These are phyloP conservation scores for Drosophila murphyi DNA, from an alignment of 1,140 invertebrate species.

Conservation along the genomic window DNA sequence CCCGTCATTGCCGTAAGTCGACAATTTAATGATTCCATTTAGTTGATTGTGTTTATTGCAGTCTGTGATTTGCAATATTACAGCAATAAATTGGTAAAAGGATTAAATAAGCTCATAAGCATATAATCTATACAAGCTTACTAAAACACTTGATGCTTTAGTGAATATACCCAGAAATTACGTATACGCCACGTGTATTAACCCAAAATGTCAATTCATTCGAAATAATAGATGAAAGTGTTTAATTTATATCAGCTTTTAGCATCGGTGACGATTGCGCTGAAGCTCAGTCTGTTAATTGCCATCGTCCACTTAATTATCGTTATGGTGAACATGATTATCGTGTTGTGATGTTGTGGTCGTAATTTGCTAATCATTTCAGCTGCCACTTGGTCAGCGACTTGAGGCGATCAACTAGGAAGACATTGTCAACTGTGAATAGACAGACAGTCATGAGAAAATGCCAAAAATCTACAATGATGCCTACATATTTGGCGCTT, in stretches of 20 bases:
- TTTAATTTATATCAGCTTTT: slow-evolving; percentile 43
- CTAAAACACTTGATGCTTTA: not conserved
- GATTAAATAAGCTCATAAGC: slow-evolving; percentile 21
- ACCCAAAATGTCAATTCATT: slow-evolving; percentile 13
- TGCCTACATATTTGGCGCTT: slow-evolving; percentile 34
- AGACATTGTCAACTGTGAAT: slow-evolving; percentile 63
- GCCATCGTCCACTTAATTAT: slow-evolving; percentile 11
- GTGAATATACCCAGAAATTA: slow-evolving; percentile 10
- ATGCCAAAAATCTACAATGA: slow-evolving; percentile 37
- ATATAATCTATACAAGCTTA: not conserved
- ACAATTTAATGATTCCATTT: slow-evolving; percentile 64
- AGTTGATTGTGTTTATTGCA: slow-evolving; percentile 58
- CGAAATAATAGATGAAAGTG: slow-evolving; percentile 3
- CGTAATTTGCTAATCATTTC: slow-evolving; percentile 69
- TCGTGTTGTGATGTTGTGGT: slow-evolving; percentile 10
- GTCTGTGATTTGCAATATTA: slow-evolving; percentile 57
- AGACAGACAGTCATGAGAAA: slow-evolving; percentile 54
- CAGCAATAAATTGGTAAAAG: slow-evolving; percentile 15
- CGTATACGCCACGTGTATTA: slow-evolving; percentile 25
- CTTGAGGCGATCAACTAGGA: slow-evolving; percentile 55
- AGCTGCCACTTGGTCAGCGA: slow-evolving; percentile 55
- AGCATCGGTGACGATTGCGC: slow-evolving; percentile 36
- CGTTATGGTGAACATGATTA: not conserved
- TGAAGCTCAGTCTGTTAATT: slow-evolving; percentile 8
- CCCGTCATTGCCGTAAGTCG: slow-evolving; percentile 74